phyloP scores from a whole-genome alignment of 2,797 vertebrate species.

The Cuculus canorus region DNA sequence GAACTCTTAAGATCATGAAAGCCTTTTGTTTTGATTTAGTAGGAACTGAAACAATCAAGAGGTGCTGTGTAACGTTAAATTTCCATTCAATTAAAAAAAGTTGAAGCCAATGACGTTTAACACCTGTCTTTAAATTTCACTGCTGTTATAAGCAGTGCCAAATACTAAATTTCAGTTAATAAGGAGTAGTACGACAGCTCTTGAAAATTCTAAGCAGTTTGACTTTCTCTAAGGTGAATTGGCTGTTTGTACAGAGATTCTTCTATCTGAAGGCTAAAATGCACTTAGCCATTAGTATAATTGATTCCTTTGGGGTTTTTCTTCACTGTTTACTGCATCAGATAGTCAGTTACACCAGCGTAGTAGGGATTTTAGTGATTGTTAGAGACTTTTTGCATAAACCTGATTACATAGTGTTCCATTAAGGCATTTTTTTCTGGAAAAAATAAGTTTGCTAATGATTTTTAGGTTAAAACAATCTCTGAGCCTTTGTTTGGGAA shows the following conservation, averaged over 20 bases:
- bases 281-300: neutral
- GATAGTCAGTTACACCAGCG: constrained; percentile 31
- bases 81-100: neutral
- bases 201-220: constrained; percentile 4
- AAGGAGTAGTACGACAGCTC: constrained; percentile 26
- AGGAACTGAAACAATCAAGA: neutral
- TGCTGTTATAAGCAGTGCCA: neutral
- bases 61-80: neutral
- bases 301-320: constrained; percentile 40
- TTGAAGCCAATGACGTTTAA: neutral
- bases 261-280: constrained; percentile 29
- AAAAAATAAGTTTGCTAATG: constrained; percentile 16
- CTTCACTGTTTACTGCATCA: neutral
- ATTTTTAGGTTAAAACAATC: neutral
- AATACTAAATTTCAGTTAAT: constrained; percentile 27
- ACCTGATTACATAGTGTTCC: constrained; percentile 47
- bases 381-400: constrained; percentile 42
- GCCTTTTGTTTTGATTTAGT: constrained; percentile 6
- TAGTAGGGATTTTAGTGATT: constrained; percentile 49
- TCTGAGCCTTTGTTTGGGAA: neutral
- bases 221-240: constrained; percentile 11
- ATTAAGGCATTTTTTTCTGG: constrained; percentile 40
- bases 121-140: constrained; percentile 16
- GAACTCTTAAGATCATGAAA: neutral
- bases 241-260: constrained; percentile 19